A percentile compares a stretch with the other conserved stretches of the same genome.
Evolutionary conservation across 37 sponge, comb jelly and placozoan genomes (phyloP).

Genomic region (Corticium candelabrum): DNA sequence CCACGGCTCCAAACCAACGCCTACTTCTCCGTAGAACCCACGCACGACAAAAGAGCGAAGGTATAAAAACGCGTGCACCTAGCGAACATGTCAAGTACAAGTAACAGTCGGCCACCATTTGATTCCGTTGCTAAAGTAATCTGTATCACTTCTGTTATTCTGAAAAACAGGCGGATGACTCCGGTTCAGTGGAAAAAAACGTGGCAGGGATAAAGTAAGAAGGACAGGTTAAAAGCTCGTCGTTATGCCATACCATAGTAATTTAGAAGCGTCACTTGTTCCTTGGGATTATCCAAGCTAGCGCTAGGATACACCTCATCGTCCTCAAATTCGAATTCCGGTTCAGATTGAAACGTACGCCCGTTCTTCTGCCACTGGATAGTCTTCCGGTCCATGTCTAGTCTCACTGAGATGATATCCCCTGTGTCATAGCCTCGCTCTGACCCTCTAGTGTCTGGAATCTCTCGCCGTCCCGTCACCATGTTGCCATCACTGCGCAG

Average conservation of each 20-base stretch:
- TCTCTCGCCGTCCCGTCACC: slow-evolving; percentile 39
- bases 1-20: too few species aligned
- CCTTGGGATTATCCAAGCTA: slow-evolving; percentile 83
- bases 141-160: too few species aligned
- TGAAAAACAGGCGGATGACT: too few species aligned
- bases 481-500: slow-evolving; percentile 75
- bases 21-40: too few species aligned
- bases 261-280: slow-evolving; percentile 55
- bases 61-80: too few species aligned
- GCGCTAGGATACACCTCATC: slow-evolving; percentile 46
- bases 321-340: not conserved
- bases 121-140: too few species aligned
- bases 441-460: not conserved
- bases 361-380: slow-evolving; percentile 79
- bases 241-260: slow-evolving; percentile 31
- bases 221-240: too few species aligned
- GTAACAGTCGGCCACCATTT: too few species aligned
- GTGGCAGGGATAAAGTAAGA: too few species aligned
- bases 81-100: too few species aligned
- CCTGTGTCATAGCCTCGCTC: slow-evolving; percentile 62
- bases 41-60: too few species aligned
- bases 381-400: slow-evolving; percentile 54
- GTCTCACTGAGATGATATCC: slow-evolving; percentile 57
- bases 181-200: too few species aligned
- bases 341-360: slow-evolving; percentile 14